Evolutionary conservation across 1,140 invertebrate genomes (phyloP).

Genomic region (Acromyrmex echinatior): DNA sequence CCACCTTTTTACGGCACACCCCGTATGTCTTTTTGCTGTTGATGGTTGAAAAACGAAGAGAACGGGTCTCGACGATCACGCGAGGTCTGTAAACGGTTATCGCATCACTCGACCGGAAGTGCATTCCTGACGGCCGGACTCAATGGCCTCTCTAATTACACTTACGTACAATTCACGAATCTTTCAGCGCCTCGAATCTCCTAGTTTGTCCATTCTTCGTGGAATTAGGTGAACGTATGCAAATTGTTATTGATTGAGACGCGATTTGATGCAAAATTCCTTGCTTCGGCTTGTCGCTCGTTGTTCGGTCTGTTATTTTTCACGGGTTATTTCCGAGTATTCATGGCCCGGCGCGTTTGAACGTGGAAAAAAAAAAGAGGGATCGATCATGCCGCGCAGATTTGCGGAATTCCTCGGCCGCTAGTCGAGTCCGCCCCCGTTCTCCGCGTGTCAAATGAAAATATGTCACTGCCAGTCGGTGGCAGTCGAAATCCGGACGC

Average conservation of each 20-base stretch:
- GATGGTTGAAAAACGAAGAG: slow-evolving; percentile 55
- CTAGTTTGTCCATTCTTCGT: slow-evolving; percentile 6
- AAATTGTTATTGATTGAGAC: slow-evolving; percentile 49
- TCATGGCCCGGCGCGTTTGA: slow-evolving; percentile 53
- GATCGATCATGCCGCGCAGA: slow-evolving; percentile 48
- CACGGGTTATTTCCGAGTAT: slow-evolving; percentile 47
- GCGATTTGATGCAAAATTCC: slow-evolving; percentile 16
- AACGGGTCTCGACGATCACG: slow-evolving; percentile 60
- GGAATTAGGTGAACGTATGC: slow-evolving; percentile 43
- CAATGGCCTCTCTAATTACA: slow-evolving; percentile 61
- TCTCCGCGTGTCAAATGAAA: slow-evolving; percentile 80
- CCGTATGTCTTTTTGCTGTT: slow-evolving; percentile 27
- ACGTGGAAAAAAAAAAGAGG: slow-evolving; percentile 16
- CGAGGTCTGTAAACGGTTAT: slow-evolving; percentile 71
- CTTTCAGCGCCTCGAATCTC: slow-evolving; percentile 33
- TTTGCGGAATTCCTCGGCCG: slow-evolving; percentile 46
- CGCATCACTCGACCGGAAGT: slow-evolving; percentile 69
- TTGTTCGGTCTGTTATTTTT: slow-evolving; percentile 49
- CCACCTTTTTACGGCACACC: slow-evolving; percentile 52
- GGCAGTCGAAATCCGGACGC: slow-evolving; percentile 81
- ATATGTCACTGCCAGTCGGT: slow-evolving; percentile 84
- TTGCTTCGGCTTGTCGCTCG: slow-evolving; percentile 26
- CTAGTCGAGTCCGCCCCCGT: slow-evolving; percentile 53
- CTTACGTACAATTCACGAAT: slow-evolving; percentile 58
- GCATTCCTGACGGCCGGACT: slow-evolving; percentile 25